A percentile compares a stretch with the other conserved stretches of the same genome.
Conservation (phyloP, 2,797 vertebrate species). For the Squalus acanthias region DNA sequence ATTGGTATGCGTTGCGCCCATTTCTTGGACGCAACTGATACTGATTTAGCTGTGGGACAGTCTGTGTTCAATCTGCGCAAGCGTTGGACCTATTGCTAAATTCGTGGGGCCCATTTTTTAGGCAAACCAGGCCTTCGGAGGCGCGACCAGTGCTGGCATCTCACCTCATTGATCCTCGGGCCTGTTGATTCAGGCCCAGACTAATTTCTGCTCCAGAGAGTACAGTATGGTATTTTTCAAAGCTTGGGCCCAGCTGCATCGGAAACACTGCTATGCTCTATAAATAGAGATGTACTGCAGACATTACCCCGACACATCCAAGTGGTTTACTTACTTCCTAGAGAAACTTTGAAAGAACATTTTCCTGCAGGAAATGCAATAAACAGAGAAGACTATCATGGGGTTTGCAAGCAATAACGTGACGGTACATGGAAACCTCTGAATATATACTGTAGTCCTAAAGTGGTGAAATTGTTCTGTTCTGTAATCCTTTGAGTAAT, state of each 20-base stretch:
- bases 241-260: not conserved
- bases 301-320: not conserved
- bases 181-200: not conserved
- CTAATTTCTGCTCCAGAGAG: not conserved
- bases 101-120: not conserved
- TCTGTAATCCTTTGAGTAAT: not conserved
- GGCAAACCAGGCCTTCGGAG: not conserved
- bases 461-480: not conserved
- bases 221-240: not conserved
- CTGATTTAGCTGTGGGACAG: not conserved
- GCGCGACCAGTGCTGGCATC: too few species aligned
- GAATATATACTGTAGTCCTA: not conserved
- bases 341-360: not conserved
- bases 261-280: not conserved
- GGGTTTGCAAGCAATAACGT: not conserved
- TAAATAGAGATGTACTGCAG: not conserved
- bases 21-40: not conserved
- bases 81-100: not conserved
- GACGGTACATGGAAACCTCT: not conserved
- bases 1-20: not conserved
- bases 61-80: not conserved
- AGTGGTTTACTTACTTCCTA: not conserved
- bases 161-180: not conserved
- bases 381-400: not conserved
- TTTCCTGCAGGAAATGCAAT: slow-evolving; percentile 9